Evolutionary conservation across 2,797 vertebrate genomes (phyloP), one percentile per base, ranked within the genome.

Genomic region (Tinamus major): DNA sequence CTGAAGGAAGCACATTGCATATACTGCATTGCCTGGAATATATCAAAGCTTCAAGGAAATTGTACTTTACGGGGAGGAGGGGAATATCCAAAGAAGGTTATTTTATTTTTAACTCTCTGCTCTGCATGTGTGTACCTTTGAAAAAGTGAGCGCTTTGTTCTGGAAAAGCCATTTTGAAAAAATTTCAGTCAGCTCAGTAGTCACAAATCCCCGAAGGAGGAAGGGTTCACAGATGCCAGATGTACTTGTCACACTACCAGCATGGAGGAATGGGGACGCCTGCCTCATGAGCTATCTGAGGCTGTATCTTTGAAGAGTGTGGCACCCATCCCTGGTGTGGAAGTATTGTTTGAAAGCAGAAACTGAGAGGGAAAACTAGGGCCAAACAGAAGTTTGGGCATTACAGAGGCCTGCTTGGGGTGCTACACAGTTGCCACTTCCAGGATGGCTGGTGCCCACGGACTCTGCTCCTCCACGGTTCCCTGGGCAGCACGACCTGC

Each of bases 31-130:
- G 79, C 51, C 53, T 63, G 46, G 29, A 84, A 71, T 72, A 48
- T 58, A 79, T 67, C 16, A 93, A 88, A 79, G 13, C 39, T 92
- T 86, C 29, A 44, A 51, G 39, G 24, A 92, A 79, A 87, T 59
- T 53, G 63, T 92, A 58, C 53, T 80, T 61, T 79, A 56, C 69
- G 74, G 9, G 18, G 33, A 72, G 33, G n/a, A 85, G 71, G 20
- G 9, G 48, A 89, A 80, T 65, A 95, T 62, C 33, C 51, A 78
- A 31, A 91, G 49, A 48, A 88, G 44, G 56, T 92, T 91, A 70
- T 91, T 92, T 94, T 95, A 94, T 91, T 96, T 96, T 96, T 93
- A 88, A 87, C 51, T 89, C 48, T 79, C 67, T 89, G 51, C 78
- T 94, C 80, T 82, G 85, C 56, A 37, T 94, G 85, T 89, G 68